Percentiles rank a stretch among this genome's conserved stretches.
Conservation (phyloP, 2,113 vertebrate genomes). For the Micromys minutus region DNA sequence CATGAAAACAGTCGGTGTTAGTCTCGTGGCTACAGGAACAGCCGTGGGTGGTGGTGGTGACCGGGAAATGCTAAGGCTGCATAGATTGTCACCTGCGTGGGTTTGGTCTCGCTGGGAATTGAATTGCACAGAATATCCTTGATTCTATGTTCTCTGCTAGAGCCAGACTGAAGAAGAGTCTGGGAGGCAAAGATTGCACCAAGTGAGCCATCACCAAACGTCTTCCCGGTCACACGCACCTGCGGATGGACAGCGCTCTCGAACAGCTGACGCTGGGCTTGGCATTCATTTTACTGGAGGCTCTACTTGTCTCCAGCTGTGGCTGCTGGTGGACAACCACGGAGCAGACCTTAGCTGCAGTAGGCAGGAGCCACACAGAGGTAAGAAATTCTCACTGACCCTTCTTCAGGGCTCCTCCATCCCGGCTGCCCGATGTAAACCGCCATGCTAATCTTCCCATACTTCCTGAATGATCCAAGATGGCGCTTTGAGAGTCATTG, state of each 20-base stretch:
- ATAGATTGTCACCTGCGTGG: rapidly evolving
- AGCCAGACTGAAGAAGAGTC: neutral
- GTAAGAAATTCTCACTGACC: neutral
- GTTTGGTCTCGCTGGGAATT: neutral
- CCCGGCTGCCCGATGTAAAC: rapidly evolving
- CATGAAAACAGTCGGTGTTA: neutral
- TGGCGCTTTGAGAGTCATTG: neutral
- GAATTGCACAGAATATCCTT: neutral
- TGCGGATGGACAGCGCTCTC: neutral
- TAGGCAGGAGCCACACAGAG: neutral
- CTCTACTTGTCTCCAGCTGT: neutral
- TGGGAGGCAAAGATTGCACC: neutral
- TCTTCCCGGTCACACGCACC: neutral
- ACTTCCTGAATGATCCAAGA: neutral
- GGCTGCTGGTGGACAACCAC: neutral
- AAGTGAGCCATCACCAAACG: neutral
- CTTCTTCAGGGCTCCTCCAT: neutral
- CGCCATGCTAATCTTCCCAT: neutral
- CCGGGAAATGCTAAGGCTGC: rapidly evolving
- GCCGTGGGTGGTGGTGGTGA: neutral
- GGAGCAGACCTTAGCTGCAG: neutral
- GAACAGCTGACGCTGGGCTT: rapidly evolving
- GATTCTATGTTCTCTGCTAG: neutral
- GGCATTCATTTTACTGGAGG: too few species aligned
- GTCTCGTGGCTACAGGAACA: rapidly evolving